A percentile compares a stretch with the other conserved stretches of the same genome.
These are phyloP conservation scores for Gymnocheta viridis DNA, from an alignment of 2,888 invertebrate genomes.

Conservation along the genomic window DNA sequence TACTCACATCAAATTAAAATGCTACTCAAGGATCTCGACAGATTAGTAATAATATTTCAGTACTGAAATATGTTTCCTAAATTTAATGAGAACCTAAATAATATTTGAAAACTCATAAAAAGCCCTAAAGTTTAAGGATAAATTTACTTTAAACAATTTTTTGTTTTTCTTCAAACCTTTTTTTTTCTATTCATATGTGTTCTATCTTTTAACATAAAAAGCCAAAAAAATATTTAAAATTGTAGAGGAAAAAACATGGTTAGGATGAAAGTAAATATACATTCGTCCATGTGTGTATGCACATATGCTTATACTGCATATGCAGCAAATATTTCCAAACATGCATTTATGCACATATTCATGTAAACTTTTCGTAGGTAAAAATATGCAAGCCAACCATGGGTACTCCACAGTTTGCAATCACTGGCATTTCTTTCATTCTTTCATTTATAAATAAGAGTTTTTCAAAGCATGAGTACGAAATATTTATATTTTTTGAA, in stretches of 20 bases:
- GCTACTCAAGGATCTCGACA: too few species aligned
- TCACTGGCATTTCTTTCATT: background rate
- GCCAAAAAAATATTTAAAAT: background rate
- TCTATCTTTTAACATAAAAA: too few species aligned
- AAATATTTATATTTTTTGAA: background rate
- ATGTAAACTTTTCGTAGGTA: background rate
- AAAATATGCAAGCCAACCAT: slow-evolving; percentile 11
- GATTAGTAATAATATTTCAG: too few species aligned
- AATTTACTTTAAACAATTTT: too few species aligned
- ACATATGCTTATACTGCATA: too few species aligned
- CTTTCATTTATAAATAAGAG: background rate
- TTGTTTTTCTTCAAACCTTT: too few species aligned
- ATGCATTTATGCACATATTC: background rate
- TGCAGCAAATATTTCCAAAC: background rate
- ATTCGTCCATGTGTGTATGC: background rate
- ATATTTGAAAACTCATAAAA: too few species aligned
- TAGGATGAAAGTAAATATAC: background rate
- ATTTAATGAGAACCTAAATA: too few species aligned
- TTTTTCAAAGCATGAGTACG: slow-evolving; percentile 1
- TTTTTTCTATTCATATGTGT: too few species aligned
- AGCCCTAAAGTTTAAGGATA: too few species aligned
- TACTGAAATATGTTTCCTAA: too few species aligned
- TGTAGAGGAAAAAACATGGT: background rate
- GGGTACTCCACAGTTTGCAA: background rate
- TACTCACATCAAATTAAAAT: too few species aligned